Evolutionary conservation across 1,140 invertebrate genomes (phyloP).

Genomic region (Lepidurus apus): DNA sequence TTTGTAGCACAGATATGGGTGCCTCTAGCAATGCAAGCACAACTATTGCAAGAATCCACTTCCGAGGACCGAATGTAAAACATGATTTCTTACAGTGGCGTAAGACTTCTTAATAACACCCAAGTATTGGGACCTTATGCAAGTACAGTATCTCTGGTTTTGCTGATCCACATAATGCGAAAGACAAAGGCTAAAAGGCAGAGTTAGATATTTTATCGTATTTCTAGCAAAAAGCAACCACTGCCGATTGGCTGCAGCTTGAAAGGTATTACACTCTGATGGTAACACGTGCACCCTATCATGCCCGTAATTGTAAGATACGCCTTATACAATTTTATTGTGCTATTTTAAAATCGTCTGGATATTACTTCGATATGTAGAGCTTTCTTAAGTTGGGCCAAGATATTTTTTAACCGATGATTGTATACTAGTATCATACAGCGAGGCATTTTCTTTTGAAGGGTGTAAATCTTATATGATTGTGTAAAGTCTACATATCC

Average conservation of each 20-base stretch:
- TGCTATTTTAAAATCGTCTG: too few relatives aligned
- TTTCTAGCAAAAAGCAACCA: not conserved
- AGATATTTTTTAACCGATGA: too few relatives aligned
- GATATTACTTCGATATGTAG: too few relatives aligned
- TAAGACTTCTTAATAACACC: not conserved
- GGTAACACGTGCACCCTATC: constrained; percentile 19
- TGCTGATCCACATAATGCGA: not conserved
- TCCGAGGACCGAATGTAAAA: not conserved
- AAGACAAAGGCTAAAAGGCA: not conserved
- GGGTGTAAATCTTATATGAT: too few relatives aligned
- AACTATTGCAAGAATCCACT: constrained; percentile 9
- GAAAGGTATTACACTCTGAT: not conserved
- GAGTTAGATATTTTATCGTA: not conserved
- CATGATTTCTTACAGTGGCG: not conserved
- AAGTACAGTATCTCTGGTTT: not conserved
- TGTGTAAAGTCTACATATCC: too few relatives aligned
- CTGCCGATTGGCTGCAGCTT: constrained; percentile 1
- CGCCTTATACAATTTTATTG: too few relatives aligned
- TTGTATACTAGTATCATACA: too few relatives aligned
- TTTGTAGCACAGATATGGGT: not conserved
- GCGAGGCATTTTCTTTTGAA: too few relatives aligned
- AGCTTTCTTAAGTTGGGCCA: too few relatives aligned
- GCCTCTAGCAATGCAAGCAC: not conserved
- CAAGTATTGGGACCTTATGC: not conserved
- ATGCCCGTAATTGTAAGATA: not conserved